Conservation (phyloP, 2,888 invertebrate genomes). For the Andrena trimmerana region DNA sequence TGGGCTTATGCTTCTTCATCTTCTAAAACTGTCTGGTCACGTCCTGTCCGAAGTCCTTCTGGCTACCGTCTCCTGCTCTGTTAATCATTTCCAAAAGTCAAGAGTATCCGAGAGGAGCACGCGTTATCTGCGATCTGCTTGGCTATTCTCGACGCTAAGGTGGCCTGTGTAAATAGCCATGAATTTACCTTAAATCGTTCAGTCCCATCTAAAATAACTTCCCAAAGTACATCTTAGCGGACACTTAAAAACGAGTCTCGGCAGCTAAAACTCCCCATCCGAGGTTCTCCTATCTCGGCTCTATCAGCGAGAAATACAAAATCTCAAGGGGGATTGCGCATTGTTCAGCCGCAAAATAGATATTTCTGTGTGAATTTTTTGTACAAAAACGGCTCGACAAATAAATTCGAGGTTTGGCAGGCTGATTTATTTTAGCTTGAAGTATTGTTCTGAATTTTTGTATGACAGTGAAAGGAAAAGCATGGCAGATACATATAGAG, state of each 20-base stretch:
- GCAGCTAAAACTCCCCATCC: too few relatives aligned
- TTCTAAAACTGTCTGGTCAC: conserved; percentile 78
- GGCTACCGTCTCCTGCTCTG: conserved; percentile 45
- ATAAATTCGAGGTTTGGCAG: too few relatives aligned
- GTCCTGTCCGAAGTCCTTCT: conserved; percentile 70
- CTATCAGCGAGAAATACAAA: neutral
- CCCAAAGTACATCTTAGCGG: neutral
- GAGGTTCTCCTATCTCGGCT: neutral
- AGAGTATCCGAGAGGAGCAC: conserved; percentile 23
- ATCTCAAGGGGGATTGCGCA: too few relatives aligned
- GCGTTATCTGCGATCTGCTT: conserved; percentile 22
- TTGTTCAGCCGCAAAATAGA: too few relatives aligned
- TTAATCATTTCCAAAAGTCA: conserved; percentile 35
- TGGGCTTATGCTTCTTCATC: conserved; percentile 42
- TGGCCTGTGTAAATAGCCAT: conserved; percentile 31
- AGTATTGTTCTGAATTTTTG: too few relatives aligned
- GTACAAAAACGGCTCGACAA: too few relatives aligned
- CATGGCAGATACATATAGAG: too few relatives aligned
- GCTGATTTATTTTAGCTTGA: too few relatives aligned
- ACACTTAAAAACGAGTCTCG: neutral
- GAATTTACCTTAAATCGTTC: conserved; percentile 33
- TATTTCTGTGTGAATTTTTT: too few relatives aligned
- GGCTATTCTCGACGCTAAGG: neutral
- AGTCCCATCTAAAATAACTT: conserved; percentile 32
- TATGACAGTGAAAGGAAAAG: too few relatives aligned